phyloP scores from a whole-genome alignment of 2,888 invertebrate species.

The Disparrhopalites patrizii region DNA sequence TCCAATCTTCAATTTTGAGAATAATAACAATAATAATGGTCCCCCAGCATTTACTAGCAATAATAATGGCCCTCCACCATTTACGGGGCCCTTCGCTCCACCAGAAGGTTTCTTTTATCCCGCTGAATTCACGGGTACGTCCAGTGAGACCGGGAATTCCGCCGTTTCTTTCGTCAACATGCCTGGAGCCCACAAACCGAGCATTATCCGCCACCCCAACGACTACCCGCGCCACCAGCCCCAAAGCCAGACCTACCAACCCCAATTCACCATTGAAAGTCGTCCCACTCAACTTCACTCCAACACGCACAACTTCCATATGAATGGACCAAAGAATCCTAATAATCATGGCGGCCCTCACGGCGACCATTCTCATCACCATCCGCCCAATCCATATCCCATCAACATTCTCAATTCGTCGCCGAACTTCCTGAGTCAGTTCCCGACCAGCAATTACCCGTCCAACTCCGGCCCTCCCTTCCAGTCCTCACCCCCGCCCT shows the following conservation, averaged over 20 bases:
- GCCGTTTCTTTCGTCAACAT: constrained; percentile 24
- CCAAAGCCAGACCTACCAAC: neutral
- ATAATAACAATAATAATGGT: constrained; percentile 1
- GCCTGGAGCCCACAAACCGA: constrained; percentile 16
- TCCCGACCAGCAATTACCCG: neutral
- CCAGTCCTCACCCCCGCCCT: neutral
- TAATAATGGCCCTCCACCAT: neutral
- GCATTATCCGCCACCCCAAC: constrained; percentile 5
- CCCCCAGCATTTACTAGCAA: too few species aligned
- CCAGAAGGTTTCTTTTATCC: constrained; percentile 19
- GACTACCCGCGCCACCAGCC: constrained; percentile 8
- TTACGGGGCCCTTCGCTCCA: neutral
- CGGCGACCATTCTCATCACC: neutral
- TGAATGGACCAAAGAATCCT: too few species aligned
- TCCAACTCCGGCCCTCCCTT: neutral
- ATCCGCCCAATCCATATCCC: neutral
- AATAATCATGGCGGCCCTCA: too few species aligned
- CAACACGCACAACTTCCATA: neutral
- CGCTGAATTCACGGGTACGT: constrained; percentile 15
- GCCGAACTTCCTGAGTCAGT: neutral
- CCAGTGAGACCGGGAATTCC: constrained; percentile 8
- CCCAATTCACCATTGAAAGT: neutral
- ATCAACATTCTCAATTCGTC: constrained; percentile 8
- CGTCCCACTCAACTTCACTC: too few species aligned
- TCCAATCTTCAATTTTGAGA: neutral